A percentile compares a stretch with the other conserved stretches of the same genome.
These are phyloP conservation scores for Seriola rivoliana DNA, from an alignment of 2,113 vertebrate species.

Conservation along the genomic window DNA sequence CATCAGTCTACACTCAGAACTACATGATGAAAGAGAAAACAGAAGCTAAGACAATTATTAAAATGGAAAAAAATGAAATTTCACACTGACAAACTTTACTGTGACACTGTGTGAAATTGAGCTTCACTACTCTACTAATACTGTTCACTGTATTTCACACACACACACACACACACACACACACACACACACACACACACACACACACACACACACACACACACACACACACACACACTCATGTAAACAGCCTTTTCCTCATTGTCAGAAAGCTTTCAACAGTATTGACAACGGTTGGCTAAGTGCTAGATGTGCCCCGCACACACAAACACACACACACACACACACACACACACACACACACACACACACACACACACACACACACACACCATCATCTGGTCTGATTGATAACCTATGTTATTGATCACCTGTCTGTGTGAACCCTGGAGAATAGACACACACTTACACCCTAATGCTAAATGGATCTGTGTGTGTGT, in stretches of 20 bases:
- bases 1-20: too few relatives aligned
- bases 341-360: too few relatives aligned
- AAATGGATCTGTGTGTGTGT: constrained; percentile 9
- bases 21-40: too few relatives aligned
- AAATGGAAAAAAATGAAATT: too few relatives aligned
- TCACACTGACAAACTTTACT: too few relatives aligned
- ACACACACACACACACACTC: constrained; percentile 23
- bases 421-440: constrained; percentile 52
- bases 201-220: too few relatives aligned
- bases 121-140: too few relatives aligned
- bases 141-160: too few relatives aligned
- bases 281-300: constrained; percentile 53
- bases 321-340: neutral
- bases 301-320: constrained; percentile 57
- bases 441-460: constrained; percentile 4
- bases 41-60: too few relatives aligned
- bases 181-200: too few relatives aligned
- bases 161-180: too few relatives aligned
- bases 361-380: constrained; percentile 14
- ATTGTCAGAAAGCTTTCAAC: constrained; percentile 54
- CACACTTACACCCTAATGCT: constrained; percentile 13
- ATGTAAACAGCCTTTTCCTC: constrained; percentile 31
- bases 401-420: constrained; percentile 34
- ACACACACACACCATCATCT: neutral
- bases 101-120: too few relatives aligned